Base-by-base conservation (phyloP, 2,888 invertebrate genomes). In the Chaetoderma sp. region DNA sequence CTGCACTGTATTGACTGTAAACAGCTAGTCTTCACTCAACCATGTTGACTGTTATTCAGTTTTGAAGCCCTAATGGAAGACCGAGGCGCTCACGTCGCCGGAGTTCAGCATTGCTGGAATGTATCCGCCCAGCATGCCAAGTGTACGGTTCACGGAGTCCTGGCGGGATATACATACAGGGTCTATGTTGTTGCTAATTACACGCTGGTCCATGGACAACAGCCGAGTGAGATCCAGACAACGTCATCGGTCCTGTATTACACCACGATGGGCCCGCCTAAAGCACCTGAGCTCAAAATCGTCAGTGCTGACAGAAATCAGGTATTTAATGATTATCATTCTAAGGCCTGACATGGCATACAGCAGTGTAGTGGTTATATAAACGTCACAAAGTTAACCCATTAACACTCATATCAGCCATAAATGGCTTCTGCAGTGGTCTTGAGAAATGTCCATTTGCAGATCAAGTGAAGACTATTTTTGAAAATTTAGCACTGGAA, bases 101-200 rank as follows among this genome's bases (percentile, higher is more conserved):
- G 81, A 18, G 77, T 83, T 2, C 85, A 86, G 67, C 86, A 86
- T 61, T 79, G 80, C 62, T 86, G 86, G 86, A 84, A 83, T 62
- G 72, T 84, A 18, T 66, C 69, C 10, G 69, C 44, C 32, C 60
- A 73, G 50, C 68, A 71, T 21, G 75, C 73, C 58, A 70, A 73
- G 60, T 83, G 83, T 67, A 57, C 69, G n/a, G 73, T 86, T 33
- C 67, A 71, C 49, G 86, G 86, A n/a, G 79, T 25, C 25, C 21
- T 8, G 8, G 6, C 25, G 16, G 21, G 10, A 13, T 56, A 28
- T 44, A 21, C 25, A 62, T 73, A 25, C 74, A 83, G 86, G 47
- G 74, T 86, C 16, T 82, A 80, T 70, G 84, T 85, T 57, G 81
- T 84, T 39, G 82, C 85, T 28, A 84, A 82, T 74, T 86, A 84